Evolutionary conservation across 2,113 vertebrate species (phyloP).

Genomic region (Meriones unguiculatus): DNA sequence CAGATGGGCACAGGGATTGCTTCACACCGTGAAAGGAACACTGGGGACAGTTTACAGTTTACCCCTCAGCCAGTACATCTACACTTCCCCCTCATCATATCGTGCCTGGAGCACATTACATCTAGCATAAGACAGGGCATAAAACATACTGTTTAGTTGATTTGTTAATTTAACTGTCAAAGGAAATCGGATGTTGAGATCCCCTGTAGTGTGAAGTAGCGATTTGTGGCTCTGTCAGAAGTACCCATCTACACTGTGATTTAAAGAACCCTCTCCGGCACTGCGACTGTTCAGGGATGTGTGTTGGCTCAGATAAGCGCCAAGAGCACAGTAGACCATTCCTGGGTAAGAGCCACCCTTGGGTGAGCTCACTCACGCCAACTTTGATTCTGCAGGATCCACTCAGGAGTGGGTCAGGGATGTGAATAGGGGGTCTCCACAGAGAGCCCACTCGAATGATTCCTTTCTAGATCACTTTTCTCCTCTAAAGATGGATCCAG

Average conservation of each 20-base stretch:
- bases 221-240: conserved; percentile 49
- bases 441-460: background rate
- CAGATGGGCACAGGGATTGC: conserved; percentile 61
- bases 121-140: conserved; percentile 50
- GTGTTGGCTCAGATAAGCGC: background rate
- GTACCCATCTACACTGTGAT: background rate
- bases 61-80: conserved; percentile 66
- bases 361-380: background rate
- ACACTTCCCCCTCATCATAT: conserved; percentile 49
- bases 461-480: background rate
- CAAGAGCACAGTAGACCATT: background rate
- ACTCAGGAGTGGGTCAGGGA: background rate
- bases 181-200: conserved; percentile 71
- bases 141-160: conserved; percentile 66
- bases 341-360: background rate
- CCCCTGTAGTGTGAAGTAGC: conserved; percentile 19
- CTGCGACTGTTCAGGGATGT: accelerated
- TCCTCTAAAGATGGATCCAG: background rate
- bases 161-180: conserved; percentile 75
- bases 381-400: background rate
- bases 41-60: conserved; percentile 58
- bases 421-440: background rate
- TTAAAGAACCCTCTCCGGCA: background rate
- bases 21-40: conserved; percentile 33
- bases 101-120: conserved; percentile 62